Conservation (phyloP, 1,140 invertebrate species). For the Drosophila jambulina region DNA sequence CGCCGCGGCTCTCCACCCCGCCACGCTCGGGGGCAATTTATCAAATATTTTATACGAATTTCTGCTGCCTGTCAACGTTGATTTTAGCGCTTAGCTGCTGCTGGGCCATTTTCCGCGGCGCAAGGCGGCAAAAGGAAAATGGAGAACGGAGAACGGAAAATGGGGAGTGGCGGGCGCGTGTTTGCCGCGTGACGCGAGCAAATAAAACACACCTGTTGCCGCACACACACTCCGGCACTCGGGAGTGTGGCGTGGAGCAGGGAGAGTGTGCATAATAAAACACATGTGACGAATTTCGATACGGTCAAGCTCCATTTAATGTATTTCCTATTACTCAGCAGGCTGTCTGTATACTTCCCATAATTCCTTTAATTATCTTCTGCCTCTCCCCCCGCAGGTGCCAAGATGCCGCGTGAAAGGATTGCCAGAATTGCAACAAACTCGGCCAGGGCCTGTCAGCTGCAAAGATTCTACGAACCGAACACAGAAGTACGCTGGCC, state of each 20-base stretch:
- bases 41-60: constrained; percentile 71
- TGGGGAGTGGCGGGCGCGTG: constrained; percentile 21
- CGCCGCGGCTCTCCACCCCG: no score
- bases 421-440: constrained; percentile 32
- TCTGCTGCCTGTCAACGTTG: constrained; percentile 73
- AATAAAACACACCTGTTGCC: constrained; percentile 79
- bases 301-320: background rate
- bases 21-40: constrained; percentile 60
- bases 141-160: background rate
- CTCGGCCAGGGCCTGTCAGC: constrained; percentile 34
- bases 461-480: constrained; percentile 43
- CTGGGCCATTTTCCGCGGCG: background rate
- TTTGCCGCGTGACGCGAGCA: constrained; percentile 39
- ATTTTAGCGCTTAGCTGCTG: constrained; percentile 69
- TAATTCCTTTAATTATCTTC: no score
- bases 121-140: background rate
- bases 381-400: background rate
- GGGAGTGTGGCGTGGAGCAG: background rate
- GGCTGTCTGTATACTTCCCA: background rate
- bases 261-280: constrained; percentile 27
- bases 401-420: constrained; percentile 20
- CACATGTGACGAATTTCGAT: constrained; percentile 7
- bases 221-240: constrained; percentile 31
- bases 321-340: background rate
- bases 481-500: constrained; percentile 50